Percentiles rank a stretch among this genome's conserved stretches.
phyloP scores from a whole-genome alignment of 2,797 vertebrate genomes.

The Silurus lanzhouensis region DNA sequence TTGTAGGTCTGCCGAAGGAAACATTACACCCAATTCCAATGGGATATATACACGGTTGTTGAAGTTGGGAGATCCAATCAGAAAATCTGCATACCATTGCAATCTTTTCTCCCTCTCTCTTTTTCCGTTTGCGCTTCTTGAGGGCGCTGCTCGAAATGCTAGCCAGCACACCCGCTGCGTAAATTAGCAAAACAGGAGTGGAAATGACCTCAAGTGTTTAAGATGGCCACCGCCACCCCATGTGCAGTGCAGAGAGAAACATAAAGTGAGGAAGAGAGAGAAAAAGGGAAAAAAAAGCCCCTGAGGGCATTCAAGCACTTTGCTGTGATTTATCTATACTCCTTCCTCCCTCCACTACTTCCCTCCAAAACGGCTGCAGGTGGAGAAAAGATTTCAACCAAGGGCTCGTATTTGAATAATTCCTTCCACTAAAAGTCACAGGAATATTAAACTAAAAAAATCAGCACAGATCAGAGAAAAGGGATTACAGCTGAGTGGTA shows the following conservation, averaged over 20 bases:
- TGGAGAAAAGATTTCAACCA: constrained; percentile 83
- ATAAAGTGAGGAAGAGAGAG: constrained; percentile 17
- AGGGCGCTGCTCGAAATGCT: constrained; percentile 58
- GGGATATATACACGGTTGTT: not conserved
- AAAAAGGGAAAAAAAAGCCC: constrained; percentile 50
- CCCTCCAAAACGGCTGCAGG: constrained; percentile 73
- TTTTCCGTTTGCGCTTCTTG: constrained; percentile 27
- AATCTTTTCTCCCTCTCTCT: not conserved
- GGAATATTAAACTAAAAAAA: constrained; percentile 64
- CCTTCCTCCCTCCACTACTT: constrained; percentile 57
- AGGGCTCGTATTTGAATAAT: constrained; percentile 85
- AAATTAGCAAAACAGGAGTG: constrained; percentile 64
- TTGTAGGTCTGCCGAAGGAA: not conserved
- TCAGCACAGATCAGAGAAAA: constrained; percentile 83
- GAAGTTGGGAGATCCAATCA: not conserved
- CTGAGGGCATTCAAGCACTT: constrained; percentile 74
- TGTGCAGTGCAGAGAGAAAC: constrained; percentile 41
- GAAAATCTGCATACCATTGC: not conserved
- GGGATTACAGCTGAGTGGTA: constrained; percentile 84
- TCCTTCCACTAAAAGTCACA: constrained; percentile 70
- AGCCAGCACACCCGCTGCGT: constrained; percentile 59
- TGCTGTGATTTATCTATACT: constrained; percentile 78
- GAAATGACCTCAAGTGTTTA: constrained; percentile 58
- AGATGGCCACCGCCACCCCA: constrained; percentile 53
- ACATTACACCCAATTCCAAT: not conserved